Evolutionary conservation across 2,113 vertebrate species (phyloP).

Genomic region (Apteryx mantelli): DNA sequence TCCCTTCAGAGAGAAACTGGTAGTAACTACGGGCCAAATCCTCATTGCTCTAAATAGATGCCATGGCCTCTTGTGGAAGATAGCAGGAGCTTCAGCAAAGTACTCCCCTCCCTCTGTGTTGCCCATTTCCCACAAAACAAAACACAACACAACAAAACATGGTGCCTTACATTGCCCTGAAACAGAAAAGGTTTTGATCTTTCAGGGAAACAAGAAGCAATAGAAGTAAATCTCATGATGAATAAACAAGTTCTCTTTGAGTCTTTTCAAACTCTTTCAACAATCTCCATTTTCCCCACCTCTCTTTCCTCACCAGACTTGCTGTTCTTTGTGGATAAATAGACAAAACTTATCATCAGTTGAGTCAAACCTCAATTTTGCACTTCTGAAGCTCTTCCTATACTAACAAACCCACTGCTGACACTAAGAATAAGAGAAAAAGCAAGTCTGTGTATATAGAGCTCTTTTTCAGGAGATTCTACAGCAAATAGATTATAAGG

Average conservation of each 20-base stretch:
- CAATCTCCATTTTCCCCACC: neutral
- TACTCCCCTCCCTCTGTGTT: neutral
- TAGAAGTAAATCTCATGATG: neutral
- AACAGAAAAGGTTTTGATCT: neutral
- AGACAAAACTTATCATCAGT: neutral
- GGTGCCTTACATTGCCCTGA: neutral
- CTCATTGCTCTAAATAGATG: neutral
- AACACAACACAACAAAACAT: neutral
- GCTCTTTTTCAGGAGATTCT: neutral
- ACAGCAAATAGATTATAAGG: too few species aligned
- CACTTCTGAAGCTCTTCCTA: neutral
- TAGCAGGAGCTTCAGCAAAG: neutral
- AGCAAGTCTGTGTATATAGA: neutral
- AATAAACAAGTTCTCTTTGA: neutral
- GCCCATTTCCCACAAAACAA: neutral
- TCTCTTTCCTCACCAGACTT: neutral
- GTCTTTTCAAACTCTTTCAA: neutral
- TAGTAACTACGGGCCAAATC: neutral
- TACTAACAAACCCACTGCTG: neutral
- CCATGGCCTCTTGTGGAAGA: neutral
- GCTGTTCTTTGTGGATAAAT: neutral
- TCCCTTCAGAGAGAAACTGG: neutral
- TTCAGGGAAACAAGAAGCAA: neutral
- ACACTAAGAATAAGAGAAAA: neutral
- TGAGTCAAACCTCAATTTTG: neutral